These are phyloP conservation scores for Tyrophagus putrescentiae DNA, from an alignment of 1,140 invertebrate species.

Conservation along the genomic window DNA sequence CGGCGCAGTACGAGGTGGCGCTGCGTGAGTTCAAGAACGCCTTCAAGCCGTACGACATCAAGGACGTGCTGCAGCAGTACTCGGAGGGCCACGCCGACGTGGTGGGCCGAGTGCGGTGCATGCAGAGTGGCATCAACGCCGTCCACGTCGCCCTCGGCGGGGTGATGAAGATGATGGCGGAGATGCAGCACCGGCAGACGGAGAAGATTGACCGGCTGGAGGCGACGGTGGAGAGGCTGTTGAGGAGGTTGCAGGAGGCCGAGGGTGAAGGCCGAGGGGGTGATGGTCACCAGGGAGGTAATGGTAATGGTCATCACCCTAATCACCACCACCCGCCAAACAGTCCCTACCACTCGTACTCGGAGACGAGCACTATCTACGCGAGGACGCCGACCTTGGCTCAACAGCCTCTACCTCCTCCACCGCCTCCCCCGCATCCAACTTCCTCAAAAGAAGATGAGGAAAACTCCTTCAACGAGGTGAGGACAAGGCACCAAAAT, in stretches of 20 bases:
- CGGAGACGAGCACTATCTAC: neutral
- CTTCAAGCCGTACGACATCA: conserved; percentile 84
- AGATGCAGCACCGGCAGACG: neutral
- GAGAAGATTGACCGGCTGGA: conserved; percentile 7
- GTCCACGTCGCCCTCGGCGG: neutral
- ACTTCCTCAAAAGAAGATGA: too few relatives aligned
- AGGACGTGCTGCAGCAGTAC: conserved; percentile 90
- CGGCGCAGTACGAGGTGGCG: conserved; percentile 59
- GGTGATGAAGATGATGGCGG: neutral
- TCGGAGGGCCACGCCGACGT: conserved; percentile 78
- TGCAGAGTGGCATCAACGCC: conserved; percentile 31
- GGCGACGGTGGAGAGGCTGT: neutral
- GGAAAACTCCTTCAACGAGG: neutral
- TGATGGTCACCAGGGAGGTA: neutral
- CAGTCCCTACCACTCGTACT: neutral
- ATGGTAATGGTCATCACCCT: neutral
- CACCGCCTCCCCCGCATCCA: too few relatives aligned
- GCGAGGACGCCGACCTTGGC: neutral
- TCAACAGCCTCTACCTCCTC: too few relatives aligned
- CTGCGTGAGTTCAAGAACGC: conserved; percentile 82
- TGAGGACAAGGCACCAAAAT: neutral
- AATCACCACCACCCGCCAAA: neutral
- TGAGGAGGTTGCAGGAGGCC: neutral
- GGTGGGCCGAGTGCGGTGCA: conserved; percentile 61
- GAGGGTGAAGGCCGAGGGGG: neutral